A percentile compares a stretch with the other conserved stretches of the same genome.
Conservation (phyloP, 2,888 invertebrate genomes). For the Penaeus monodon region DNA sequence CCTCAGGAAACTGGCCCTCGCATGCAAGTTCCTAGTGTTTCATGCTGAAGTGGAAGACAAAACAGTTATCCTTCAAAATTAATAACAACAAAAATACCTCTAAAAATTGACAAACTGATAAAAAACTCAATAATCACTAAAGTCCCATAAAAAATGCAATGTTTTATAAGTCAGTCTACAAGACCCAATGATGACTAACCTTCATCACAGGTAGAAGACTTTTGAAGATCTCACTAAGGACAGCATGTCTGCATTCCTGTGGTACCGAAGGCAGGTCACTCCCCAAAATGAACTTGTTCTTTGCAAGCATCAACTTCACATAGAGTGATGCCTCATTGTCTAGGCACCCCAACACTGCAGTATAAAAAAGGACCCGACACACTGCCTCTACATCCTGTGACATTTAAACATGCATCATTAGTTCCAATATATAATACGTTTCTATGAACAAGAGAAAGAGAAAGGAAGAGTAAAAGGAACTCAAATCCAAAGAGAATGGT, state of each 20-base stretch:
- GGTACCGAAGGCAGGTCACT: slow-evolving; percentile 21
- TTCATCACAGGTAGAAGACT: slow-evolving; percentile 38
- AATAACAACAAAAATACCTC: too few species aligned
- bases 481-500: too few species aligned
- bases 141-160: background rate
- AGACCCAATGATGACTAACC: slow-evolving; percentile 18
- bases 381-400: slow-evolving; percentile 37
- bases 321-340: slow-evolving; percentile 43
- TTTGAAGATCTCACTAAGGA: slow-evolving; percentile 33
- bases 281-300: slow-evolving; percentile 52
- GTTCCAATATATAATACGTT: too few species aligned
- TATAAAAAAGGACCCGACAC: slow-evolving; percentile 40
- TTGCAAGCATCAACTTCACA: slow-evolving; percentile 42
- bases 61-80: background rate
- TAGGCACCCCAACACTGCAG: slow-evolving; percentile 47
- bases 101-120: too few species aligned
- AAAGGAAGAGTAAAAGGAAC: too few species aligned
- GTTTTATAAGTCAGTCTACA: background rate
- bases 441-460: too few species aligned
- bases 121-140: too few species aligned
- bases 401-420: background rate
- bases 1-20: slow-evolving; percentile 35
- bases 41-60: slow-evolving; percentile 27
- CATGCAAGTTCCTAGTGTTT: slow-evolving; percentile 29
- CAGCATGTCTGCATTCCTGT: slow-evolving; percentile 2